phyloP scores from a whole-genome alignment of 2,888 invertebrate genomes.

The Ypsolopha sequella region DNA sequence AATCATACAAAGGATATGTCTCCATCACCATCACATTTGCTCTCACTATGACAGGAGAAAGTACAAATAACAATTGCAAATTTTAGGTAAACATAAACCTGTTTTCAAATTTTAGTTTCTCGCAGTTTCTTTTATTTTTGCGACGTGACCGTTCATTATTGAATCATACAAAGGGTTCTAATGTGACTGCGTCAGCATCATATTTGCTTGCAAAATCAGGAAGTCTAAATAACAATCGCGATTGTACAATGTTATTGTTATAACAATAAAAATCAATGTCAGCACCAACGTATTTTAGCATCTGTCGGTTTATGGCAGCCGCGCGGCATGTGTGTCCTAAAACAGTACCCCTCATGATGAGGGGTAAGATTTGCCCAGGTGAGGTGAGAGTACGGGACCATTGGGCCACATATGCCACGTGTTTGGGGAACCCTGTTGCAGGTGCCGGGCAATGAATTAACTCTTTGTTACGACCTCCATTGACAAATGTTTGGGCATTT shows the following conservation, averaged over 20 bases:
- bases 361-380: conserved; percentile 63
- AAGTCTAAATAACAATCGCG: neutral
- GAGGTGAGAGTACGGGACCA: conserved; percentile 49
- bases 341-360: conserved; percentile 45
- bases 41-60: neutral
- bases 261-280: conserved; percentile 47
- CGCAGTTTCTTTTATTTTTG: too few species aligned
- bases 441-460: conserved; percentile 52
- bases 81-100: too few species aligned
- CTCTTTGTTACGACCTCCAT: conserved; percentile 50
- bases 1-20: too few species aligned
- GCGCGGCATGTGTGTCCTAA: conserved; percentile 53
- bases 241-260: conserved; percentile 13
- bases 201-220: neutral
- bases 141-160: too few species aligned
- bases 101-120: too few species aligned
- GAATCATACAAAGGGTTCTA: too few species aligned
- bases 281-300: conserved; percentile 66
- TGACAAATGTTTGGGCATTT: conserved; percentile 53
- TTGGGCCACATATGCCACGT: conserved; percentile 40
- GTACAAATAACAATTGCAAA: neutral
- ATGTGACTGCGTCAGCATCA: too few species aligned
- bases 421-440: conserved; percentile 59
- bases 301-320: conserved; percentile 59
- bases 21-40: neutral